Conservation (phyloP, 2,797 vertebrate species). For the Falco columbarius region DNA sequence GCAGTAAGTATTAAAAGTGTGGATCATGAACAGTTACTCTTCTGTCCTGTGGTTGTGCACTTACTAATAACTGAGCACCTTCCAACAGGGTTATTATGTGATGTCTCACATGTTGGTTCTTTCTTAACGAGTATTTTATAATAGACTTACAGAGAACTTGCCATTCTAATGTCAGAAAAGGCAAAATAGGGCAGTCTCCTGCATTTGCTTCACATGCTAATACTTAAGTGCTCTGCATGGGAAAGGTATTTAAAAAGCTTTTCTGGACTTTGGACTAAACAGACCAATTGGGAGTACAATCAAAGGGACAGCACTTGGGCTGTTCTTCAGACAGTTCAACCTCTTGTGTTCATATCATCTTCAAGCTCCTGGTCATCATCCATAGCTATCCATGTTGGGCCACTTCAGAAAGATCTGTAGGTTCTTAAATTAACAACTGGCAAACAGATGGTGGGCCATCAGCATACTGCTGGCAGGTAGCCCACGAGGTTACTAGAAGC, state of each 20-base stretch:
- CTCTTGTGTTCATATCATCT: neutral
- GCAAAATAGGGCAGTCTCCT: neutral
- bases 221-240: neutral
- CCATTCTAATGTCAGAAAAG: neutral
- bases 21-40: fast-evolving
- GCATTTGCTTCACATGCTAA: neutral
- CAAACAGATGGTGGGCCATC: neutral
- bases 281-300: fast-evolving
- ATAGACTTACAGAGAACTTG: neutral
- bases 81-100: neutral
- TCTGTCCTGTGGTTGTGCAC: neutral
- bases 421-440: neutral
- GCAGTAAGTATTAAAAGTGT: fast-evolving
- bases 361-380: neutral
- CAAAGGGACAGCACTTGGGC: neutral
- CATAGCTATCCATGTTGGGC: neutral
- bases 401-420: neutral
- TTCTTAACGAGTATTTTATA: neutral
- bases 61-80: neutral
- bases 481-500: fast-evolving
- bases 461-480: neutral
- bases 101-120: fast-evolving
- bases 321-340: neutral
- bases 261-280: neutral
- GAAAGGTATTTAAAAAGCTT: neutral